These are phyloP conservation scores for Pseudochaenichthys georgianus DNA, from an alignment of 2,797 vertebrate genomes.

Conservation along the genomic window DNA sequence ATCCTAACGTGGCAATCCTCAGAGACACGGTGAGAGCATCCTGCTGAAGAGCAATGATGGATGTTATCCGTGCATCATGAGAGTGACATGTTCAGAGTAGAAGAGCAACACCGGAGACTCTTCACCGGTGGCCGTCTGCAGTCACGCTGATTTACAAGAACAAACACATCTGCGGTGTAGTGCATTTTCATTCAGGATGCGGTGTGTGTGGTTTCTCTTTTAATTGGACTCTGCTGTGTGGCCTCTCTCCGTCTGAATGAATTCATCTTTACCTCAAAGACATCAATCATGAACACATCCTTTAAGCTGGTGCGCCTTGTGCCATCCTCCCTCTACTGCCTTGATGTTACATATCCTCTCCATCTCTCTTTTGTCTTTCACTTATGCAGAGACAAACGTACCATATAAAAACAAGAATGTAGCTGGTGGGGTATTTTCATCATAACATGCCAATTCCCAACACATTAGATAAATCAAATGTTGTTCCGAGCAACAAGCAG, in stretches of 20 bases:
- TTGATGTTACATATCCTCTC: constrained; percentile 37
- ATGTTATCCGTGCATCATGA: constrained; percentile 50
- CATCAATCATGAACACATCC: constrained; percentile 41
- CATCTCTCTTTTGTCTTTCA: constrained; percentile 42
- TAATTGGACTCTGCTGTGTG: constrained; percentile 51
- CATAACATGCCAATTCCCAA: constrained; percentile 41
- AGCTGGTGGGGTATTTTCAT: constrained; percentile 17
- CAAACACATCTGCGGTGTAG: constrained; percentile 66
- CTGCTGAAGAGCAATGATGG: constrained; percentile 16
- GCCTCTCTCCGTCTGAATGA: constrained; percentile 44
- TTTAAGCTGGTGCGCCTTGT: constrained; percentile 17
- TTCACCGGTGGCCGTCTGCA: constrained; percentile 50
- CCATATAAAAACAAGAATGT: constrained; percentile 42
- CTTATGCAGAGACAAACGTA: constrained; percentile 23
- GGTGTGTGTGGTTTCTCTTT: constrained; percentile 31
- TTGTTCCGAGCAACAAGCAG: constrained; percentile 15
- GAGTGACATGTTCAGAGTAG: constrained; percentile 46
- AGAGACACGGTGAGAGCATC: constrained; percentile 25
- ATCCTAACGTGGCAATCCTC: constrained; percentile 5
- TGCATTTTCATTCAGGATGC: constrained; percentile 67
- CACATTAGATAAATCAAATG: constrained; percentile 46
- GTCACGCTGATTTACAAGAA: constrained; percentile 59
- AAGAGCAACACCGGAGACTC: constrained; percentile 49
- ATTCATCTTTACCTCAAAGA: constrained; percentile 65
- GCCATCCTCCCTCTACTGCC: constrained; percentile 22